Base-by-base conservation (phyloP, 2,888 invertebrate genomes). In the Bellardia pandia region DNA sequence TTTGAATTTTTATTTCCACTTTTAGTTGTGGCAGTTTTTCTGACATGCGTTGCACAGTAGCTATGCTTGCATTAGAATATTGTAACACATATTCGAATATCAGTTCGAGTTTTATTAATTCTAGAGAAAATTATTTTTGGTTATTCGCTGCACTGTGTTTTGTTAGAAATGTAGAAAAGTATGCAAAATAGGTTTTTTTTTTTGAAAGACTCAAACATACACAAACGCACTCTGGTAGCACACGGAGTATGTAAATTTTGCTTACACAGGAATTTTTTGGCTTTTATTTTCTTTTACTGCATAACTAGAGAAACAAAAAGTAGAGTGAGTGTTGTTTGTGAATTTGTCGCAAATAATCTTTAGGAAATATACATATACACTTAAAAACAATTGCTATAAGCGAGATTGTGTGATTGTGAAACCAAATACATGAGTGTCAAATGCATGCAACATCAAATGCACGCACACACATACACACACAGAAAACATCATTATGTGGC, bases 401-500 rank as follows among this genome's bases (percentile, higher is more conserved):
- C 3, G 40, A 14, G 9, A 45, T 23, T 23, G 42, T 75, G 30
- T 62, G 48, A n/a, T 66, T 53, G 23, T 16, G 81, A 81, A 71
- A 1, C 14, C 53, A 64, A 66, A 68, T 66, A 84, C 60, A 81
- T 60, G 48, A 80, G 79, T 85, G 85, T 76, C 85, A 84, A 77
- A 84, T 84, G 51, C 80, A 84, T 51, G 11, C 64, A 76, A 37
- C 51, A 72, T 66, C 51, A 56, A 77, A 48, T 23, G 68, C 37
- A 30, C 51, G 68, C 40, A 51, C 23, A 42, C 8, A 13, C 14
- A 51, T 23, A 66, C 51, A 66, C 30, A 37, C 16, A 58, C 58
- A 42, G 33, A 37, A 30, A 62, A 58, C n/a, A 81, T 68, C 66
- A 74, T 72, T 74, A 74, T 87, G 69, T 87, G 78, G 69, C 82